Base-by-base conservation (phyloP, 2,113 vertebrate genomes). In the Callipepla squamata region DNA sequence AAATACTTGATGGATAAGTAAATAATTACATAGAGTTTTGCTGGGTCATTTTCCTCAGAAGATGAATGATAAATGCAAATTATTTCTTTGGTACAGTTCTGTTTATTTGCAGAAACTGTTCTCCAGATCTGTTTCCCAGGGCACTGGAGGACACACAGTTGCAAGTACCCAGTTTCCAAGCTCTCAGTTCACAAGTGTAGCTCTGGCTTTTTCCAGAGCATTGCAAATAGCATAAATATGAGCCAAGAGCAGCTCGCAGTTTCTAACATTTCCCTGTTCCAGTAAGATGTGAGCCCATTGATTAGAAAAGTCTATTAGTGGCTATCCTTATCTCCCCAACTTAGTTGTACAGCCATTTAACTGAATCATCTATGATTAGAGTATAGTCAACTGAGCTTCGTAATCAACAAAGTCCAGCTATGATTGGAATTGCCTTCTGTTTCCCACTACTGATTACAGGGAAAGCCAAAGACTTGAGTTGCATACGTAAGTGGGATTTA, bases 351-450 rank as follows among this genome's bases (percentile, higher is more conserved):
- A 69, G 84, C 45, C 45, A 74, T 55, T 89, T 87, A 74, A 63
- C 34, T 77, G 87, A 91, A 87, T 91, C 58, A 55, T 94, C 75
- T 85, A 8, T 87, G 53, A 76, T 45, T 91, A 58, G 2, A 87
- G 30, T 58, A 45, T 66, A 55, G 81, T 85, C 90, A 80, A 1
- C 78, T 73, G 81, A 92, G 87, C 62, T 89, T 47, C 66, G 16
- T 86, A 89, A 92, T 92, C 89, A 92, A 25, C 58, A 75, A 67
- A 75, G 70, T 92, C 81, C 81, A 89, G 45, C 79, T 59, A 80
- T 83, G 79, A 90, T n/a, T 92, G 75, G 85, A 94, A 89, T 89
- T 96, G 65, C 58, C 38, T 91, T 81, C 82, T 87, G 65, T 87
- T 87, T 89, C 58, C 63, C 48, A 30, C 34, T 3, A 2, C 59